Evolutionary conservation across 2,888 invertebrate species (phyloP), one percentile per base, ranked within the genome.

Genomic region (Phlogophora meticulosa): DNA sequence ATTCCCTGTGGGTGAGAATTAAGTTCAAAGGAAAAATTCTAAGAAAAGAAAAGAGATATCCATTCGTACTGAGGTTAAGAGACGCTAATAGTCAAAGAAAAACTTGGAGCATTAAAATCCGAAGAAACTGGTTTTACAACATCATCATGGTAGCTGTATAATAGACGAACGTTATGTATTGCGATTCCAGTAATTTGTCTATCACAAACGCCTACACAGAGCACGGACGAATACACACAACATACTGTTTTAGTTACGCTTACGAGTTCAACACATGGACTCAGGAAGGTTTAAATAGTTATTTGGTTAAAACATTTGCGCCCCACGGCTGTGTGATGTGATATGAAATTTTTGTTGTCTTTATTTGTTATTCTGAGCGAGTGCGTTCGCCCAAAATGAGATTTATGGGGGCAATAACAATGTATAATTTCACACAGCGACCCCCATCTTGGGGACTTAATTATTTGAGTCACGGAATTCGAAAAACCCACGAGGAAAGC

Each of bases 391-490:
- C 88, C 86, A 94, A 93, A 93, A 93, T 93, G 88, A 91, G 92
- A 93, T 94, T 94, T 94, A 94, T 94, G 90, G 91, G 89, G 89
- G 91, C 89, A 92, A 93, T 92, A 93, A 93, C 93, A 93, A 94
- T 93, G 93, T 93, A 93, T 93, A 94, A 94, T 94, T 94, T 93
- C 83, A 91, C 88, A 89, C 88, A 82, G 85, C 91, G 88, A 92
- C 91, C 93, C 91, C 90, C 90, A 91, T 91, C 88, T 89, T 87
- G 86, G 85, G 70, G 87, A 91, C 92, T 93, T 95, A 94, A 94
- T 95, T 95, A 95, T 95, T 94, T 93, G 92, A 93, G 94, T 95
- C 94, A 95, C 94, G 95, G 91, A 94, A 94, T 93, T 91, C 93
- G 89, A 92, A 92, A 93, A 91, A 91, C 90, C 89, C 88, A 88